Conservation (phyloP, 2,797 vertebrate genomes). For the Oceanodroma leucorhoa region DNA sequence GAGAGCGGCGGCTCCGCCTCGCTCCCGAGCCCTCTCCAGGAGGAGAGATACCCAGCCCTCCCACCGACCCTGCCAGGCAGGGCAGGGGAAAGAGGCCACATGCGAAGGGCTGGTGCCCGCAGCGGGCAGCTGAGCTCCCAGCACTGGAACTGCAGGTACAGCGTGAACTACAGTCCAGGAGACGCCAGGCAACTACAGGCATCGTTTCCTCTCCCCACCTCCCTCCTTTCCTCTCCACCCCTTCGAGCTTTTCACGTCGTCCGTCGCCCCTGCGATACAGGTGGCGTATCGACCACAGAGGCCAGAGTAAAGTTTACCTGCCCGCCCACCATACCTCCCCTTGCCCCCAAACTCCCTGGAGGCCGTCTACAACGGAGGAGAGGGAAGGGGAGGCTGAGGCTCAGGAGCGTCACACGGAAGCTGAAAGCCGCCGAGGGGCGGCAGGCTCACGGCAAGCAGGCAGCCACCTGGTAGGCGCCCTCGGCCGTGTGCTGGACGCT, state of each 20-base stretch:
- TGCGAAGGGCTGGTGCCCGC: accelerated
- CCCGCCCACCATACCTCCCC: neutral
- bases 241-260: accelerated
- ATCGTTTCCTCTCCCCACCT: neutral
- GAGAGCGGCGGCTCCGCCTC: neutral
- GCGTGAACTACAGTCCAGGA: neutral
- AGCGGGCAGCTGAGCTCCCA: neutral
- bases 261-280: accelerated
- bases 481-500: conserved; percentile 93
- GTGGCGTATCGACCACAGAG: neutral
- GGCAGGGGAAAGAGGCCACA: neutral
- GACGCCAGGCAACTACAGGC: neutral
- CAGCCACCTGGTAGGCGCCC: conserved; percentile 86
- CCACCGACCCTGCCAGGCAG: accelerated
- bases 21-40: neutral
- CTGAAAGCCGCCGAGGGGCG: accelerated
- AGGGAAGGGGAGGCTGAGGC: neutral
- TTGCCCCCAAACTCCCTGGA: neutral
- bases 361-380: neutral
- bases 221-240: neutral
- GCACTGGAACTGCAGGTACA: neutral
- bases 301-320: neutral
- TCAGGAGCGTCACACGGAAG: neutral
- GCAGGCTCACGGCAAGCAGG: conserved; percentile 83
- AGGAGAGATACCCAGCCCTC: neutral